Evolutionary conservation across 2,113 vertebrate genomes (phyloP), one percentile per base, ranked within the genome.

Genomic region (Hypanus sabinus): DNA sequence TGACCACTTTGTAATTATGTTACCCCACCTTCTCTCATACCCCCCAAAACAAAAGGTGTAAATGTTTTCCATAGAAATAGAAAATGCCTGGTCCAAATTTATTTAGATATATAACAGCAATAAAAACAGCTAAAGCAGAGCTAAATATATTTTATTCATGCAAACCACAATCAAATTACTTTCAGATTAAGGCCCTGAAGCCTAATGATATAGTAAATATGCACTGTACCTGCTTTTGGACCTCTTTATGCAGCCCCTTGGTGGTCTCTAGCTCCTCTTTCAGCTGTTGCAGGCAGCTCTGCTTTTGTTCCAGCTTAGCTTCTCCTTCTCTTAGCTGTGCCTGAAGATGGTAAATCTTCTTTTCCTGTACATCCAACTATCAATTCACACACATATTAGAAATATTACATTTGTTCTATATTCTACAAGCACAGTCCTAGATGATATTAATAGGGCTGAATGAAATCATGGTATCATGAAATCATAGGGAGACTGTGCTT

Each of bases 351-450:
- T 97, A 98, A 96, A 98, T 97, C 96, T 96, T 97, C 96, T 97
- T 97, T 96, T 98, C 97, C 97, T 97, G 97, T 97, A 97, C 96
- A 97, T 98, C 98, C 97, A 98, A 97, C 97, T 98, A 98, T 97
- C 97, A 97, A 98, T 98, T 97, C 97, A 97, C 97, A 96, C 95
- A 96, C 95, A 95, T 73, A 73, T 73, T 93, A 71, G 27, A 75
- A 36, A 93, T 46, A 73, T 33, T 46, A 93, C 27, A 73, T 73
- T 75, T 55, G 38, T 93, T 55, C 24, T 90, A 90, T 33, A 5
- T 75, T 93, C 70, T 73, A 46, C 36, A 73, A 20, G 73, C 38
- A 14, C 33, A 73, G 24, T 55, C 36, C 70, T 93, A 38, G 70
- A 75, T 36, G 38, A 93, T 68, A 91, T 73, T 73, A 93, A 93